Evolutionary conservation across 2,888 invertebrate genomes (phyloP), one percentile per base, ranked within the genome.

Genomic region (Chloromyia formosa): DNA sequence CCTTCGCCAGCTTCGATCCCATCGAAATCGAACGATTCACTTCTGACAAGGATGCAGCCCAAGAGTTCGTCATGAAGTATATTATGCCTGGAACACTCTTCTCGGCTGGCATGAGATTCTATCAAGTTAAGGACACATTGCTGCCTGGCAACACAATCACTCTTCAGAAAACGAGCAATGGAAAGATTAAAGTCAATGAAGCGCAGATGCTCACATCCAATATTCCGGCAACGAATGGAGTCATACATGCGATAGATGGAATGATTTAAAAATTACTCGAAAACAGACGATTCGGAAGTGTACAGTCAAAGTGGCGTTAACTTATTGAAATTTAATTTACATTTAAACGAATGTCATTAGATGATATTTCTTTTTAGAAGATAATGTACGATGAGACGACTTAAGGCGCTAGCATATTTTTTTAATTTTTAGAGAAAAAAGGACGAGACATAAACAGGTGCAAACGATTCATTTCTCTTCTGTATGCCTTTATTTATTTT

Each of bases 141-240:
- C 90, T 90, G 79, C 89, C 91, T 60, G 91, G 92, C 54, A 91
- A 91, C 78, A 92, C 93, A 7, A 87, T 94, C 16, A 94, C 93
- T 69, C 85, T 95, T 80, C 94, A 93, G 83, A 94, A 94, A 88
- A 93, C 85, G 0, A 84, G 83, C 20, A 83, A 83, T 89, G 94
- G 94, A 79, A 92, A 93, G 83, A 91, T 94, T 79, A 93, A 93
- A 84, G 92, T 94, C 78, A 95, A 95, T 85, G 93, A 94, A 82
- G 91, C 91, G 20, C 91, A 91, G 82, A 92, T 95, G 81, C 86
- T 93, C 77, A 93, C 94, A 66, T 93, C 93, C 84, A 94, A 95
- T 84, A 93, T 94, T 80, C 94, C 95, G 69, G 91, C 94, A 71
- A 94, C 94, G 72, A 95, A 95, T 83, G 94, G 95, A 79, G 94